Evolutionary conservation across 2,888 invertebrate genomes (phyloP), one percentile per base, ranked within the genome.

Genomic region (Candidula unifasciata): DNA sequence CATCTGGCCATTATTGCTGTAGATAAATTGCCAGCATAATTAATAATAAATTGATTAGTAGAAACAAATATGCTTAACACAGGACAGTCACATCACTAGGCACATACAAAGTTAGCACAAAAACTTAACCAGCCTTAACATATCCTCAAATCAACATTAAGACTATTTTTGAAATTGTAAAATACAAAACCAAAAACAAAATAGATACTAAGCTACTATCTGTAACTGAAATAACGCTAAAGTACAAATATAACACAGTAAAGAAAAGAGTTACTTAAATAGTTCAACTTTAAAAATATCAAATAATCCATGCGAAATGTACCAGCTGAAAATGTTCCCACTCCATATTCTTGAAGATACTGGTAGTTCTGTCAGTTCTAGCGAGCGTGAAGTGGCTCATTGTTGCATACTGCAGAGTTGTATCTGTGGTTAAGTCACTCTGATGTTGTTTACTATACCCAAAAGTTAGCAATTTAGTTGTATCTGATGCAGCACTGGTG

Each of bases 221-320:
- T 8, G 44, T 44, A 44, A 44, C 13, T 60, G 64, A 21, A 6
- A 64, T 24, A 77, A 77, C 35, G 60, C 78, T 64, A 64, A 64
- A 44, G 52, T 73, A 44, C 24, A 73, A 21, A 44, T 44, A 44
- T 44, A 44, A 44, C 44, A 44, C 6, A 44, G 44, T 13, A 60
- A 60, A 60, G 24, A 37, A 33, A 64, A 78, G n/a, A 64, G 5
- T 35, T 64, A 74, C 33, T 57, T 21, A 33, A 33, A 10, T 37
- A 60, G 27, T 64, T 37, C 37, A 37, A n/a, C 44, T 52, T 24
- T 52, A 68, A 52, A 66, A 69, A 30, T 27, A n/a, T 21, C 13
- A 68, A 68, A 79, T 54, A 66, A 52, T 80, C 57, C 82, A 82
- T 82, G 82, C 82, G 73, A 82, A 82, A 73, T 27, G 60, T 82